phyloP scores from a whole-genome alignment of 2,888 invertebrate species.

The Nasonia oneida region DNA sequence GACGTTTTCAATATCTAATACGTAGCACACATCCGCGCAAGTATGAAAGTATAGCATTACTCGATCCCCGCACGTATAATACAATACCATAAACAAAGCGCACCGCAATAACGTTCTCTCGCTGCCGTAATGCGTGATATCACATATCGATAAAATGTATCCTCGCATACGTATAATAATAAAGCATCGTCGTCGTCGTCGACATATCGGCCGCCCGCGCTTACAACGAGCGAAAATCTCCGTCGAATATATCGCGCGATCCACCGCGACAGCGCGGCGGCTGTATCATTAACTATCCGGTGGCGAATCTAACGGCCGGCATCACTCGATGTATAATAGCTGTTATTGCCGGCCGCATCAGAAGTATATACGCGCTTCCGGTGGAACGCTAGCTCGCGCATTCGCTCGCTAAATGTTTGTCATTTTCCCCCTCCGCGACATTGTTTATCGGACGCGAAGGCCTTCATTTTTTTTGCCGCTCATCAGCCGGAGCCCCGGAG shows the following conservation, averaged over 20 bases:
- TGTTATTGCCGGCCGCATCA: slow-evolving; percentile 67
- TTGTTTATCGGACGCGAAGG: slow-evolving; percentile 62
- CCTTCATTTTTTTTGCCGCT: slow-evolving; percentile 2
- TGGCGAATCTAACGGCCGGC: slow-evolving; percentile 76
- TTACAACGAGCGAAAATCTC: slow-evolving; percentile 29
- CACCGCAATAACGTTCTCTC: not conserved
- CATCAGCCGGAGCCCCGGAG: not conserved
- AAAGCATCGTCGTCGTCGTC: not conserved
- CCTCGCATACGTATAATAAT: not conserved
- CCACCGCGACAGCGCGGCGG: not conserved
- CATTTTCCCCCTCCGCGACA: slow-evolving; percentile 66
- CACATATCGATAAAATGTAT: not conserved
- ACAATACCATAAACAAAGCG: not conserved
- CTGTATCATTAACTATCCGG: slow-evolving; percentile 58
- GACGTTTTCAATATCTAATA: too few relatives aligned
- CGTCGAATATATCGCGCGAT: slow-evolving; percentile 21
- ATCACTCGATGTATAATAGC: slow-evolving; percentile 68
- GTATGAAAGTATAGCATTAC: too few relatives aligned
- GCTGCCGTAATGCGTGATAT: not conserved
- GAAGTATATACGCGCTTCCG: slow-evolving; percentile 71
- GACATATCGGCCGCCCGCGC: not conserved
- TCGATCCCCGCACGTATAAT: too few relatives aligned
- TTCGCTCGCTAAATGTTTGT: slow-evolving; percentile 65
- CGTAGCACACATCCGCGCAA: too few relatives aligned
- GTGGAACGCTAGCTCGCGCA: slow-evolving; percentile 69